These are phyloP conservation scores for Chironomus striatipennis DNA, from an alignment of 1,140 invertebrate species.

Conservation along the genomic window DNA sequence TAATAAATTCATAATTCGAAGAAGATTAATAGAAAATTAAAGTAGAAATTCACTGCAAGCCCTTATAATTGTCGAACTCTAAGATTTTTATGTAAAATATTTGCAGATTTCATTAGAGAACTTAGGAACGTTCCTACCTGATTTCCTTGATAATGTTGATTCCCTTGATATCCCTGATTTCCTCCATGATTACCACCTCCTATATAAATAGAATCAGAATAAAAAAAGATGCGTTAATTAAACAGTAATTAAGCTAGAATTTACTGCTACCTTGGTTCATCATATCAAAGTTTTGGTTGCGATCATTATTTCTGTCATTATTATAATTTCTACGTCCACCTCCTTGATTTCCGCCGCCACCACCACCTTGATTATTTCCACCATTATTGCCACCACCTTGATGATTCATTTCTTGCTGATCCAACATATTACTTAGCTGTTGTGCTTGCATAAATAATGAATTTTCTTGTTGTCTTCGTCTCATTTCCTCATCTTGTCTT, in stretches of 20 bases:
- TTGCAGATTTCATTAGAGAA: background rate
- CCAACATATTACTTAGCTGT: conserved; percentile 49
- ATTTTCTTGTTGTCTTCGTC: conserved; percentile 71
- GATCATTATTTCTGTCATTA: conserved; percentile 21
- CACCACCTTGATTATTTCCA: conserved; percentile 28
- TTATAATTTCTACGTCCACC: conserved; percentile 31
- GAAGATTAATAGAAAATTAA: too few relatives aligned
- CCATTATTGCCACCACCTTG: conserved; percentile 42
- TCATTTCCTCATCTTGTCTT: conserved; percentile 71
- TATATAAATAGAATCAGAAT: conserved; percentile 12
- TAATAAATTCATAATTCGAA: too few relatives aligned
- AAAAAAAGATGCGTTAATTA: background rate
- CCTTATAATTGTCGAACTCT: background rate
- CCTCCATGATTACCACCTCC: conserved; percentile 1
- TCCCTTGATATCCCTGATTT: background rate
- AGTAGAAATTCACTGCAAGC: too few relatives aligned
- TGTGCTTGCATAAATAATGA: conserved; percentile 68
- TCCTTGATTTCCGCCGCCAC: conserved; percentile 26
- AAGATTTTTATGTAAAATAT: background rate
- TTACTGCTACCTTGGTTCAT: background rate
- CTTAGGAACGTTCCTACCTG: conserved; percentile 18
- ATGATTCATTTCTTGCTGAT: conserved; percentile 44
- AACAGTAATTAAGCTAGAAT: conserved; percentile 25
- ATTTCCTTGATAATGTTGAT: conserved; percentile 24
- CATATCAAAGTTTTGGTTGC: conserved; percentile 19